Evolutionary conservation across 2,888 invertebrate genomes (phyloP).

Genomic region (Petrophora chlorosata): DNA sequence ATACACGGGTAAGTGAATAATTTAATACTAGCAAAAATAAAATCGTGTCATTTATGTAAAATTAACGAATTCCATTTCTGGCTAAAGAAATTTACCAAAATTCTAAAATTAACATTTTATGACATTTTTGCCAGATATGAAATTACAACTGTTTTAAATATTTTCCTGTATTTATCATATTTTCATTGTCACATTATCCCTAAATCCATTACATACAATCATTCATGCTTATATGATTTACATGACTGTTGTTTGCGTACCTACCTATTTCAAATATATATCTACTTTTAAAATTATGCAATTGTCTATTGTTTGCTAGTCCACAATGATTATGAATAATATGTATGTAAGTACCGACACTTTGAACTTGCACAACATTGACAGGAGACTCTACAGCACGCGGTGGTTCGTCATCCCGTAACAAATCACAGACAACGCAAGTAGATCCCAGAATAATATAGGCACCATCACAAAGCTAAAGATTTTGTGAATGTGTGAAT

Average conservation of each 20-base stretch:
- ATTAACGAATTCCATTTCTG: too few species aligned
- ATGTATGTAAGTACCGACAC: too few species aligned
- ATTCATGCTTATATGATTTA: too few species aligned
- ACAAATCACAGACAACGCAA: conserved; percentile 41
- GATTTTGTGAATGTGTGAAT: not conserved
- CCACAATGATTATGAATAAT: conserved; percentile 34
- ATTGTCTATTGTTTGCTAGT: conserved; percentile 42
- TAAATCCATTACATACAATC: too few species aligned
- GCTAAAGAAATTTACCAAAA: too few species aligned
- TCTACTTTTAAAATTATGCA: conserved; percentile 38
- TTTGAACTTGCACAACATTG: conserved; percentile 24
- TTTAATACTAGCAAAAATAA: not conserved
- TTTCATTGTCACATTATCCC: too few species aligned
- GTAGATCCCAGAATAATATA: conserved; percentile 40
- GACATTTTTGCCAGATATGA: too few species aligned
- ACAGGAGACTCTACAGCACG: conserved; percentile 8
- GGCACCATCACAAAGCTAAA: not conserved
- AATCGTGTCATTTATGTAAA: too few species aligned
- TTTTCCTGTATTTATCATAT: too few species aligned
- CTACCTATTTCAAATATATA: conserved; percentile 34
- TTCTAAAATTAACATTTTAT: too few species aligned
- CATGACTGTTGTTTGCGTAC: too few species aligned
- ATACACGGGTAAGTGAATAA: conserved; percentile 61
- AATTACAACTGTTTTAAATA: too few species aligned
- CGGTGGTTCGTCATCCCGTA: conserved; percentile 13